Conservation (phyloP, 92 coral and sea anemone genomes). For the Porites lobata region DNA sequence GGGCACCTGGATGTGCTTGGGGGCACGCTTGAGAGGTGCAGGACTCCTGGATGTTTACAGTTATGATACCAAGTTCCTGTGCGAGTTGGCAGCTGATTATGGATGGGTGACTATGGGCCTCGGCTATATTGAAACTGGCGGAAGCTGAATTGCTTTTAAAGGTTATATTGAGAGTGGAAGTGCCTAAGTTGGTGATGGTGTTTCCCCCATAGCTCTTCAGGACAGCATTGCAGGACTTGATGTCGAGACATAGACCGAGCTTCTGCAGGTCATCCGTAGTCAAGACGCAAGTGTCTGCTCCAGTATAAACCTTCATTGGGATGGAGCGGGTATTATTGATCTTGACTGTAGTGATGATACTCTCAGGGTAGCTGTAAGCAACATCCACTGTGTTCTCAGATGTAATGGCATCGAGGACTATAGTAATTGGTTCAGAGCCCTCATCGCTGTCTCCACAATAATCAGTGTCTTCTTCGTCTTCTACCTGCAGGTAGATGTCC, state of each 20-base stretch:
- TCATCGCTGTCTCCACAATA: conserved; percentile 1
- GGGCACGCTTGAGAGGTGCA: neutral
- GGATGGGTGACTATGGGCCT: conserved; percentile 75
- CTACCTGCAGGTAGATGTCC: conserved; percentile 46
- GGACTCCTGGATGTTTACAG: conserved; percentile 50
- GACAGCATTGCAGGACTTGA: conserved; percentile 39
- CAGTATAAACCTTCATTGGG: conserved; percentile 61
- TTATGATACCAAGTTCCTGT: conserved; percentile 47
- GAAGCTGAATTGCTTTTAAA: conserved; percentile 29
- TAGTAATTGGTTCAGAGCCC: conserved; percentile 23
- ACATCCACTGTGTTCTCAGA: conserved; percentile 47
- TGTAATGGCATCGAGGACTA: conserved; percentile 45
- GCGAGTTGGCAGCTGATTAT: conserved; percentile 59
- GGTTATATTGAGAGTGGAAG: conserved; percentile 59
- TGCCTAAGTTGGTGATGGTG: conserved; percentile 61
- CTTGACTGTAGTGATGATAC: conserved; percentile 39
- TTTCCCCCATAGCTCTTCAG: conserved; percentile 59
- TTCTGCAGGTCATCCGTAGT: conserved; percentile 62
- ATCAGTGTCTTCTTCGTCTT: conserved; percentile 20
- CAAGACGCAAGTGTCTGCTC: conserved; percentile 61
- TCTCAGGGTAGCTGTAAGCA: conserved; percentile 54
- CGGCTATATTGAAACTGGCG: conserved; percentile 43
- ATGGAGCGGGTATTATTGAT: conserved; percentile 40
- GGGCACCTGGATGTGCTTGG: neutral
- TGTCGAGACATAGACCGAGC: conserved; percentile 47